Evolutionary conservation across 2,888 invertebrate species (phyloP).

Genomic region (Erebia epiphron): DNA sequence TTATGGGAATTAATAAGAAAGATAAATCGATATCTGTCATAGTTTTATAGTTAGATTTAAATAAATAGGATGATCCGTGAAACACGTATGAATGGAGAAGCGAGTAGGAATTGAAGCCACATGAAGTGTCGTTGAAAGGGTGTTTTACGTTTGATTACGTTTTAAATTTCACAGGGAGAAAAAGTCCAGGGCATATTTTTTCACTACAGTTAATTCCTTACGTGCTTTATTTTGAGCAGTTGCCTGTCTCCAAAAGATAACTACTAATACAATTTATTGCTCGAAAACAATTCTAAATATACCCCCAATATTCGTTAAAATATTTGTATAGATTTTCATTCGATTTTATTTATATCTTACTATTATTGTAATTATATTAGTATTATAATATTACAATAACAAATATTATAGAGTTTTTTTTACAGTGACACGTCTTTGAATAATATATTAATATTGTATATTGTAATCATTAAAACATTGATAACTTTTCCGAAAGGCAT

Average conservation of each 20-base stretch:
- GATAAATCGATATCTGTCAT: no score
- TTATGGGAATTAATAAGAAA: no score
- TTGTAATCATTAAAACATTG: conserved; percentile 5
- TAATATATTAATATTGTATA: neutral
- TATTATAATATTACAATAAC: neutral
- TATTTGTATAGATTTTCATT: conserved; percentile 9
- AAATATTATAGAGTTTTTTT: conserved; percentile 8
- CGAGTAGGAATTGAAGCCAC: no score
- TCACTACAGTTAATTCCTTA: conserved; percentile 77
- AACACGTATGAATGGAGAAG: no score
- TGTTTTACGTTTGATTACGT: neutral
- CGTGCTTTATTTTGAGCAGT: conserved; percentile 74
- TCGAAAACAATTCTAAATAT: conserved; percentile 51
- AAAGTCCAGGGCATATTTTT: conserved; percentile 26
- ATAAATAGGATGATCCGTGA: no score
- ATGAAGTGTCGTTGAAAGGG: neutral
- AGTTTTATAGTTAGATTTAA: no score
- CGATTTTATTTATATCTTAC: neutral
- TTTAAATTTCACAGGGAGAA: neutral
- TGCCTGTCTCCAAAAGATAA: conserved; percentile 59
- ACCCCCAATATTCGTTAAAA: conserved; percentile 14
- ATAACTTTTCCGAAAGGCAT: conserved; percentile 18
- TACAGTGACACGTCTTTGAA: neutral
- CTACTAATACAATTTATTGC: conserved; percentile 58
- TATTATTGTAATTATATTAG: neutral